Conservation (phyloP, 2,113 vertebrate genomes). For the Myanophis thanlyinensis region DNA sequence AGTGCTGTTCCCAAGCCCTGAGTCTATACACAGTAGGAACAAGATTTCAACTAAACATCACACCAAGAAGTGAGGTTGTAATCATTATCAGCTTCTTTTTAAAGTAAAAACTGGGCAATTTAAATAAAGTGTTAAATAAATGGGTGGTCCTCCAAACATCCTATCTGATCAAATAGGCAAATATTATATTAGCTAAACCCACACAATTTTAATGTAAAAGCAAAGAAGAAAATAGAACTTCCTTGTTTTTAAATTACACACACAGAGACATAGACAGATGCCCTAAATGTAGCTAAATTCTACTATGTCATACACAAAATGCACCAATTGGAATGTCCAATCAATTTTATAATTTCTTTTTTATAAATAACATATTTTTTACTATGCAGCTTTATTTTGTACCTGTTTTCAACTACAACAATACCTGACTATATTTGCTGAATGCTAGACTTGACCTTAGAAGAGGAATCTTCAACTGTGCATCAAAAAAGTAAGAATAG, state of each 20-base stretch:
- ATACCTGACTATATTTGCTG: no score
- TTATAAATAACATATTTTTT: no score
- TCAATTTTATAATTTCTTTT: no score
- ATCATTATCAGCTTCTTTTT: neutral
- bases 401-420: no score
- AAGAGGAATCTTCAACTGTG: neutral
- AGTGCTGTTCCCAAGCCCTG: slow-evolving; percentile 90
- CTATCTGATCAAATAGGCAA: neutral
- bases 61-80: neutral
- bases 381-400: no score
- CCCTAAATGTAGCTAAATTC: neutral
- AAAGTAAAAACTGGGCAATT: neutral
- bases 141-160: neutral
- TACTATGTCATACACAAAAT: neutral
- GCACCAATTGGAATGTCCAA: no score
- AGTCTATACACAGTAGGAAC: slow-evolving; percentile 70
- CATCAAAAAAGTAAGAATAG: neutral
- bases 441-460: neutral
- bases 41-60: neutral
- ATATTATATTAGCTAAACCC: neutral
- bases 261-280: neutral
- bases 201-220: neutral
- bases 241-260: neutral
- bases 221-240: neutral
- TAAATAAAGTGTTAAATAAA: neutral